These are phyloP conservation scores for rabbit (Oryctolagus cuniculus) DNA, from an alignment of 2,113 vertebrate genomes.

Conservation along the genomic window DNA sequence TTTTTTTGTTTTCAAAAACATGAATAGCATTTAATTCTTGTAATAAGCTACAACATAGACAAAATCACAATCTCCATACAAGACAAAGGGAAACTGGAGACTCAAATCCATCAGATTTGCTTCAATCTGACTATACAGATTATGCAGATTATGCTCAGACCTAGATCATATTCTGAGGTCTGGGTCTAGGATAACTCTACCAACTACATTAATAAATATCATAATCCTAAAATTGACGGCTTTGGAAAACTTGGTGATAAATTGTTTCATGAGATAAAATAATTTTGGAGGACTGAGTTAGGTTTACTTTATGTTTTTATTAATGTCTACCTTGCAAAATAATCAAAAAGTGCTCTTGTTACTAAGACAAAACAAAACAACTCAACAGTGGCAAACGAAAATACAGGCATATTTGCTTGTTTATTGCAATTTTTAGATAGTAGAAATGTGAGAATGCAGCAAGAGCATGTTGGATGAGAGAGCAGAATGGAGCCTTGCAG, in stretches of 20 bases:
- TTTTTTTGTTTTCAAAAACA: neutral
- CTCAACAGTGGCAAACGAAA: slow-evolving; percentile 64
- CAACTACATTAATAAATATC: neutral
- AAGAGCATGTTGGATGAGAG: neutral
- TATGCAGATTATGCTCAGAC: neutral
- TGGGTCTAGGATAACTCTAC: neutral
- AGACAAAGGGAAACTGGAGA: neutral
- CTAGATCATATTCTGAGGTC: neutral
- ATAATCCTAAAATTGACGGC: slow-evolving; percentile 5
- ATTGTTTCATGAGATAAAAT: slow-evolving; percentile 2
- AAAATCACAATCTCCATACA: neutral
- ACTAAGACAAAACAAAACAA: slow-evolving; percentile 11
- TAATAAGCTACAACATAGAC: neutral
- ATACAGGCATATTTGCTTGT: neutral
- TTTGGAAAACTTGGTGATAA: neutral
- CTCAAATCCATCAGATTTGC: neutral
- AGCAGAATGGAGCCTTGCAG: neutral
- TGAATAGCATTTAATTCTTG: slow-evolving; percentile 41
- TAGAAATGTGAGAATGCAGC: neutral
- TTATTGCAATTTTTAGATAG: slow-evolving; percentile 61
- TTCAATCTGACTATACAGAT: no score
- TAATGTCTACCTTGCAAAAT: neutral
- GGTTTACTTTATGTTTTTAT: neutral
- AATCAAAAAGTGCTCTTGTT: neutral
- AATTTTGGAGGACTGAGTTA: slow-evolving; percentile 2